These are phyloP conservation scores for Xiphophorus birchmanni DNA, from an alignment of 2,797 vertebrate species.

Conservation along the genomic window DNA sequence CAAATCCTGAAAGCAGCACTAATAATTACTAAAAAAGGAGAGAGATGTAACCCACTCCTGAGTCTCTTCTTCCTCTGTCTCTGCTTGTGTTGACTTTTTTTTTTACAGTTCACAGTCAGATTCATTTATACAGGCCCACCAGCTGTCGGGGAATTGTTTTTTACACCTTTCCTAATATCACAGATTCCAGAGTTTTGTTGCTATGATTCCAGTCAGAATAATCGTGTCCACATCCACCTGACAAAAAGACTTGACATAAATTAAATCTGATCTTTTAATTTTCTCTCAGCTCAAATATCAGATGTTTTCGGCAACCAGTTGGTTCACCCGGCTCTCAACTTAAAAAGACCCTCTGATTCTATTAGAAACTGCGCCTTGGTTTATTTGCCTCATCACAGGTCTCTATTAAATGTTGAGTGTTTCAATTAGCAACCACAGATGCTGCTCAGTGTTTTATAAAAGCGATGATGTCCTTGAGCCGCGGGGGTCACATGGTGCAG, in stretches of 20 bases:
- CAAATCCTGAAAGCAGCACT: slow-evolving; percentile 17
- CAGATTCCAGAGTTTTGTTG: slow-evolving; percentile 51
- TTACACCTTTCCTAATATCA: slow-evolving; percentile 66
- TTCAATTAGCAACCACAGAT: slow-evolving; percentile 56
- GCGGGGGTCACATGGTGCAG: slow-evolving; percentile 22
- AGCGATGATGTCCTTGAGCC: slow-evolving; percentile 53
- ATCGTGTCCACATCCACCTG: not conserved
- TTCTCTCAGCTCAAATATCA: slow-evolving; percentile 5
- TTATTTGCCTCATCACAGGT: slow-evolving; percentile 24
- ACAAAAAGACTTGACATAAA: slow-evolving; percentile 27
- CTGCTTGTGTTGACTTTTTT: not conserved
- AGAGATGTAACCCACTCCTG: no score
- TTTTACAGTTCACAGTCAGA: slow-evolving; percentile 23
- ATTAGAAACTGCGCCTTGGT: not conserved
- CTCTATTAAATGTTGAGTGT: slow-evolving; percentile 33
- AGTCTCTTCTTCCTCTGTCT: not conserved
- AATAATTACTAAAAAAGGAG: slow-evolving; percentile 18
- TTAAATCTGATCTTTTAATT: slow-evolving; percentile 33
- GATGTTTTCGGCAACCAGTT: not conserved
- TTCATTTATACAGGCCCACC: slow-evolving; percentile 58
- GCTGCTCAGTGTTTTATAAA: slow-evolving; percentile 34
- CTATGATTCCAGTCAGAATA: slow-evolving; percentile 62
- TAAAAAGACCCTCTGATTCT: slow-evolving; percentile 7
- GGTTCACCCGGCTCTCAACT: not conserved
- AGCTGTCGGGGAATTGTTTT: slow-evolving; percentile 63